Base-by-base conservation (phyloP, 2,113 vertebrate genomes). In the Microcebus ravelobensis region DNA sequence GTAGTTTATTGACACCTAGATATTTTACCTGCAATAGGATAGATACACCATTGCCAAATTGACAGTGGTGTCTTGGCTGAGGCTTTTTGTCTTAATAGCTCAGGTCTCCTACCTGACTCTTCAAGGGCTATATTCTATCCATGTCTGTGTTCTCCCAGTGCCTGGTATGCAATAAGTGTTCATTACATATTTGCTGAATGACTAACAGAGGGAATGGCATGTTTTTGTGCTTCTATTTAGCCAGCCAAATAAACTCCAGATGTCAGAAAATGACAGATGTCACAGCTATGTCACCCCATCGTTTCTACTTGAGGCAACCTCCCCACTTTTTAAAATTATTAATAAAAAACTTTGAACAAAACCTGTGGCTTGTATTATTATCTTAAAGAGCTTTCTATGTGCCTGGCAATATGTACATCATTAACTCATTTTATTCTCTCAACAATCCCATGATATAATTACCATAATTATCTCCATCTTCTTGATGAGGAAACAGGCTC, bases 161-260 rank as follows among this genome's bases (percentile, higher is more conserved):
- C 77, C 55, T 89, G 67, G 13, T 93, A 59, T 87, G 23, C 50
- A 96, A n/a, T 70, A 90, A 94, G 52, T 90, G 21, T 70, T 80
- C 36, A 84, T 59, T 59, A 59, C 14, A 25, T 96, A 92, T 80
- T 90, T 95, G 68, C 52, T 92, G 76, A 50, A 7, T 82, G 45
- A 71, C 50, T 86, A 91, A 86, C 39, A 89, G 82, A 95, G 39
- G n/a, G 27, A 83, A 27, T 73, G n/a, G 48, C 21, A 71, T 73
- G 79, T 55, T 89, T 96, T 82, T 68, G 68, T n/a, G 73, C 13
- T 96, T 68, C 65, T 80, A 55, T 77, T 95, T 97, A 87, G 12
- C 79, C 8, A 88, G 14, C 4, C 65, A 85, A 10, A 96, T 96
- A 83, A 97, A 65, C 20, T 86, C 31, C 61, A 94, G 42, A 48